Evolutionary conservation across 2,888 invertebrate species (phyloP).

Genomic region (Sycophila texana): DNA sequence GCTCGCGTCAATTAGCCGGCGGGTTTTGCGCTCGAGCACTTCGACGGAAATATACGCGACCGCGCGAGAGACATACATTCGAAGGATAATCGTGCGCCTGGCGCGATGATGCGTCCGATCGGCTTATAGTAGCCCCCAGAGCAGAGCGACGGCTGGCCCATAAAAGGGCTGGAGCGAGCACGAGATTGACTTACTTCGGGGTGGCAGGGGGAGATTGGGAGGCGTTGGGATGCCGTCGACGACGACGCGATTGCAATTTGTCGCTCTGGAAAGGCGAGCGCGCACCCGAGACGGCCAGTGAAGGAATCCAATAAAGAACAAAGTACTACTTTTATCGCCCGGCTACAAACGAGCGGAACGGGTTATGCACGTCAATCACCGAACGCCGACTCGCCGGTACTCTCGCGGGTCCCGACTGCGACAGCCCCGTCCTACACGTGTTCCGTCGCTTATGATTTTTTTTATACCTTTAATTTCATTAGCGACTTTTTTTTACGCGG

Average conservation of each 20-base stretch:
- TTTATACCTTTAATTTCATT: conserved; percentile 52
- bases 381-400: conserved; percentile 12
- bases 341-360: conserved; percentile 51
- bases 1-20: conserved; percentile 57
- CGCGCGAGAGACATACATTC: background rate
- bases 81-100: too few relatives aligned
- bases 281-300: conserved; percentile 6
- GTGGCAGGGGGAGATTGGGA: conserved; percentile 19
- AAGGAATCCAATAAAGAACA: conserved; percentile 56
- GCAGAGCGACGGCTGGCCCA: background rate
- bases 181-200: conserved; percentile 32
- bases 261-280: conserved; percentile 29
- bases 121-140: background rate
- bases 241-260: conserved; percentile 40
- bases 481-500: background rate
- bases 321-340: conserved; percentile 56
- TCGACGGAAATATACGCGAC: conserved; percentile 27
- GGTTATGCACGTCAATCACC: conserved; percentile 55
- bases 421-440: conserved; percentile 12
- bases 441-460: conserved; percentile 34
- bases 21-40: background rate
- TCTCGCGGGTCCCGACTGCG: background rate
- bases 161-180: background rate
- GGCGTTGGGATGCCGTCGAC: background rate
- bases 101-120: background rate